Conservation (phyloP, 2,888 invertebrate genomes). For the Hydroisotoma schaefferi region DNA sequence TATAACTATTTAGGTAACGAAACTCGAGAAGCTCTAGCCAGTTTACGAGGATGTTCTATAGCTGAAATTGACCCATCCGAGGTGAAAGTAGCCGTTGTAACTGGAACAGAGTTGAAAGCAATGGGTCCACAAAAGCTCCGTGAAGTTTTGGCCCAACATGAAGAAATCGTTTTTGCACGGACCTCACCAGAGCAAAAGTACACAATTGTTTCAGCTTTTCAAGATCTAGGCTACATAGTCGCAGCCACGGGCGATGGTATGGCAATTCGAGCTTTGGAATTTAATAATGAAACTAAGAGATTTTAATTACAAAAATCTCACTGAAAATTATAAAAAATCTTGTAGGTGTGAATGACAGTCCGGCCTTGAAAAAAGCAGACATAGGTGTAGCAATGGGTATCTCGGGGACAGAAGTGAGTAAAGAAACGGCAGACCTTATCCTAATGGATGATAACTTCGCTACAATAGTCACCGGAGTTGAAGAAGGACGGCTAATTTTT, state of each 20-base stretch:
- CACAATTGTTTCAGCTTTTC: constrained; percentile 70
- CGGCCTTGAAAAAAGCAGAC: constrained; percentile 77
- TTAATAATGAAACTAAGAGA: constrained; percentile 51
- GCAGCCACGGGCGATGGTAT: constrained; percentile 73
- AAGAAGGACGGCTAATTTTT: constrained; percentile 91
- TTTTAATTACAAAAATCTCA: constrained; percentile 46
- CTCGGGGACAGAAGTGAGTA: constrained; percentile 70
- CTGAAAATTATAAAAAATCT: neutral
- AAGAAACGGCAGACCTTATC: constrained; percentile 61
- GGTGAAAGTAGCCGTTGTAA: constrained; percentile 51
- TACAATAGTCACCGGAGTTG: constrained; percentile 79
- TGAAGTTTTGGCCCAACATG: constrained; percentile 42
- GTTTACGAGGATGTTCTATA: constrained; percentile 51
- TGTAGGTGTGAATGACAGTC: constrained; percentile 70
- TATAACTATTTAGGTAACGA: constrained; percentile 46
- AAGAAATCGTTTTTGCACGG: constrained; percentile 57
- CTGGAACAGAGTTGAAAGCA: constrained; percentile 52
- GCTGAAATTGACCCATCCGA: constrained; percentile 51
- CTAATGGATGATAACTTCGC: constrained; percentile 80
- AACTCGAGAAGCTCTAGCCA: constrained; percentile 56
- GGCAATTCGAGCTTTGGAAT: constrained; percentile 49
- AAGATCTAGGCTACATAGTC: constrained; percentile 71
- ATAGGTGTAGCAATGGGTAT: constrained; percentile 78
- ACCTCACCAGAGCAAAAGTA: constrained; percentile 56
- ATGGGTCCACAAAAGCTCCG: constrained; percentile 51